Evolutionary conservation across 1,140 invertebrate genomes (phyloP), one percentile per base, ranked within the genome.

Genomic region (Vanessa tameamea): DNA sequence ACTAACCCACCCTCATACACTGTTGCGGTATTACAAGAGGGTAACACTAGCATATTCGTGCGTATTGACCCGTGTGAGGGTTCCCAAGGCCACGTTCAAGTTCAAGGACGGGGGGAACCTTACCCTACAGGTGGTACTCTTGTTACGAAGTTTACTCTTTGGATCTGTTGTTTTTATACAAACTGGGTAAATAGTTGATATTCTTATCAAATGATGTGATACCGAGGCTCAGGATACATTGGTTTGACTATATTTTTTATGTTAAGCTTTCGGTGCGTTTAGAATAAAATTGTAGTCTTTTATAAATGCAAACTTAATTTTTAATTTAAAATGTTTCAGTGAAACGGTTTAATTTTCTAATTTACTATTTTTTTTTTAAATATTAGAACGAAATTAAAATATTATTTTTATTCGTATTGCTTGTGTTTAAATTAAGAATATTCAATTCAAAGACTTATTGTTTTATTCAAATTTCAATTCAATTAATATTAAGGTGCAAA

Each of bases 51-150:
- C 61, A 71, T 72, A 74, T 71, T 77, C 61, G 75, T 77, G 75
- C 69, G 78, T 79, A 77, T 79, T 77, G 78, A 79, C 78, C 78
- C 78, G 78, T 61, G 71, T 65, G 65, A 72, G 70, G 69, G 74
- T 61, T 63, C 59, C 31, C 75, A 79, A 77, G 78, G 72, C 72
- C 75, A 71, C 50, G 61, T n/a, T 69, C 69, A 78, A 77, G 78
- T 77, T 74, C 78, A 77, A 77, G 78, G 78, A 65, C 78, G 69
- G 75, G 72, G 53, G 78, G 74, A 79, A 65, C 70, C 73, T 79
- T 74, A 57, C 72, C 70, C 71, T 69, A 73, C 70, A 68, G 68
- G 68, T 69, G 57, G 57, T 43, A 69, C 68, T 69, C 65, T 50
- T 55, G 55, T 59, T 61, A 57, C 53, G 55, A 69, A 69, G 26